These are phyloP conservation scores for Macaria notata DNA, from an alignment of 2,888 invertebrate species.

Conservation along the genomic window DNA sequence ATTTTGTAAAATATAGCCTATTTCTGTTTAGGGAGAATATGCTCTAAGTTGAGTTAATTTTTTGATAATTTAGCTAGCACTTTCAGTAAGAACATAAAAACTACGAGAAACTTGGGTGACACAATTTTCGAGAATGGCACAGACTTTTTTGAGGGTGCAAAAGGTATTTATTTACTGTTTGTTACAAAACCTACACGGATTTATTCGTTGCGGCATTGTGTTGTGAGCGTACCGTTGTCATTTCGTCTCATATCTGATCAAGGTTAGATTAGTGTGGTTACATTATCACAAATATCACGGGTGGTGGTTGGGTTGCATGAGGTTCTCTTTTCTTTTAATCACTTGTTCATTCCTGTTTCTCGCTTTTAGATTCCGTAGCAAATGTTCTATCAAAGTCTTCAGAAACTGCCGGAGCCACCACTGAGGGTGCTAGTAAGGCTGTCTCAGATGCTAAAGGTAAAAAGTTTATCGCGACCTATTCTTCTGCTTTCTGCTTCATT, in stretches of 20 bases:
- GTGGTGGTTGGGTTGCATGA: constrained; percentile 42
- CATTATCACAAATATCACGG: too few relatives aligned
- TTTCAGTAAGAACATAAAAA: constrained; percentile 50
- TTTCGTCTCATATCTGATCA: too few relatives aligned
- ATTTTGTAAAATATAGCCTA: too few relatives aligned
- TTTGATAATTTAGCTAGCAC: constrained; percentile 58
- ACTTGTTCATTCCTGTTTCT: too few relatives aligned
- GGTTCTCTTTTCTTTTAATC: constrained; percentile 28
- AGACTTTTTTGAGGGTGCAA: constrained; percentile 50
- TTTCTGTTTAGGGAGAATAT: too few relatives aligned
- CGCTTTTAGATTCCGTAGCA: constrained; percentile 52
- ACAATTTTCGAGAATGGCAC: constrained; percentile 53
- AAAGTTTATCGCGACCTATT: constrained; percentile 16
- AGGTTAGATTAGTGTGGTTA: too few relatives aligned
- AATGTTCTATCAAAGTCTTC: constrained; percentile 43
- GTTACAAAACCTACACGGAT: too few relatives aligned
- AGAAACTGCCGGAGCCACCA: constrained; percentile 35
- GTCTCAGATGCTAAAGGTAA: constrained; percentile 45
- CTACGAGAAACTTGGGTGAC: constrained; percentile 52
- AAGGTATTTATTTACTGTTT: constrained; percentile 40
- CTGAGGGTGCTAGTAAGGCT: constrained; percentile 37
- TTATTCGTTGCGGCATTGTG: too few relatives aligned
- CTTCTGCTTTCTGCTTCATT: constrained; percentile 29
- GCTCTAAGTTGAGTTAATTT: constrained; percentile 30
- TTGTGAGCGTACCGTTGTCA: too few relatives aligned